Evolutionary conservation across 2,888 invertebrate genomes (phyloP).

Genomic region (Epinotia nisella): DNA sequence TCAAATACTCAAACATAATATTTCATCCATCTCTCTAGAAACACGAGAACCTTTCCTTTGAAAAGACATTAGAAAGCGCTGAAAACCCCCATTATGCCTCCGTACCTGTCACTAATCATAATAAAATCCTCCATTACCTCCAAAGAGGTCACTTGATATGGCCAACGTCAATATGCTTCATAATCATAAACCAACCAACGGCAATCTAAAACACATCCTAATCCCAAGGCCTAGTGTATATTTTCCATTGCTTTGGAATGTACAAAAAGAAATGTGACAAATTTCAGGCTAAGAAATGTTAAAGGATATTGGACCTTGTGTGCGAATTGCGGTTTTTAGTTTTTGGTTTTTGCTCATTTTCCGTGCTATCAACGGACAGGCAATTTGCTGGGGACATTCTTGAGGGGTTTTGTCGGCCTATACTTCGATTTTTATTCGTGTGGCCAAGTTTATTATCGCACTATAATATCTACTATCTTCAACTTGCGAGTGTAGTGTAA

Average conservation of each 20-base stretch:
- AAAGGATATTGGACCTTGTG: constrained; percentile 14
- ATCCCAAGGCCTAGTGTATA: neutral
- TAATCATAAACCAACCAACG: neutral
- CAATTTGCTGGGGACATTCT: constrained; percentile 21
- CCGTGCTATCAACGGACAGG: constrained; percentile 9
- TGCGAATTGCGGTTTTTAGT: constrained; percentile 22
- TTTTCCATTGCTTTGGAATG: neutral
- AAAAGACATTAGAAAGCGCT: neutral
- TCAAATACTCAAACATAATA: no score
- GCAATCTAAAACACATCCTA: constrained; percentile 2
- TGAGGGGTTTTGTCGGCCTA: constrained; percentile 14
- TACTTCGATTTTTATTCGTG: constrained; percentile 1
- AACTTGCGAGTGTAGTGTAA: no score
- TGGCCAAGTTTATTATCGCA: neutral
- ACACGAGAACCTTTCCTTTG: neutral
- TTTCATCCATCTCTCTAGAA: neutral
- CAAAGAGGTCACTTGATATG: constrained; percentile 31
- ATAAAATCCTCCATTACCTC: constrained; percentile 29
- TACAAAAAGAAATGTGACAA: neutral
- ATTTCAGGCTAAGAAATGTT: constrained; percentile 1
- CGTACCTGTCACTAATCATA: constrained; percentile 32
- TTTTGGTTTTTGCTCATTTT: constrained; percentile 25
- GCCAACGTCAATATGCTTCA: constrained; percentile 11
- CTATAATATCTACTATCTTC: neutral
- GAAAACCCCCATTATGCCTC: neutral